Percentiles rank a stretch among this genome's conserved stretches.
These are phyloP conservation scores for Drosophila malerkotliana DNA, from an alignment of 1,140 invertebrate genomes.

Conservation along the genomic window DNA sequence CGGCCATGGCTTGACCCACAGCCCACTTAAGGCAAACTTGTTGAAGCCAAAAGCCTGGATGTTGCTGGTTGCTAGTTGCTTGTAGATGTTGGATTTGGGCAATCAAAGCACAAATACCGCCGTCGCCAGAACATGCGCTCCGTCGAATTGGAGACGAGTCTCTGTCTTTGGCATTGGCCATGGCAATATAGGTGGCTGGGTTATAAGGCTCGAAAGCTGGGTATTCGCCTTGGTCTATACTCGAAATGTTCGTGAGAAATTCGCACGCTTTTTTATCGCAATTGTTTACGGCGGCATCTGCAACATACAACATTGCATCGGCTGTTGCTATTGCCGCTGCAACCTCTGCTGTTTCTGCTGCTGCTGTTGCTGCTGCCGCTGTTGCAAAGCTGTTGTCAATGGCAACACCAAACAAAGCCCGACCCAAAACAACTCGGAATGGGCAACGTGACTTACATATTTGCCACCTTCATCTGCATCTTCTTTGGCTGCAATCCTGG, in stretches of 20 bases:
- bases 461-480: slow-evolving; percentile 73
- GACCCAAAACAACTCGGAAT: slow-evolving; percentile 49
- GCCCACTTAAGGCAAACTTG: slow-evolving; percentile 71
- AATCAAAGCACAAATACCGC: slow-evolving; percentile 79
- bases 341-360: slow-evolving; percentile 19
- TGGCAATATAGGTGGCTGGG: slow-evolving; percentile 59
- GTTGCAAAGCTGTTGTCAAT: slow-evolving; percentile 61
- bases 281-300: slow-evolving; percentile 81
- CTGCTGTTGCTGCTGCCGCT: slow-evolving; percentile 20
- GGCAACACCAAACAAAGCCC: slow-evolving; percentile 76
- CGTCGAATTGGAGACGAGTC: slow-evolving; percentile 50
- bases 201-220: slow-evolving; percentile 28
- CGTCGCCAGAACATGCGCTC: slow-evolving; percentile 66
- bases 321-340: slow-evolving; percentile 23
- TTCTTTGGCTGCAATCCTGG: slow-evolving; percentile 24
- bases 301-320: slow-evolving; percentile 56
- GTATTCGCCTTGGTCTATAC: slow-evolving; percentile 36
- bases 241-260: slow-evolving; percentile 78
- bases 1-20: slow-evolving; percentile 75
- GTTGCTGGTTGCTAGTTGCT: slow-evolving; percentile 15
- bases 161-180: slow-evolving; percentile 40
- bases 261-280: slow-evolving; percentile 82
- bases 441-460: slow-evolving; percentile 80
- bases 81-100: slow-evolving; percentile 67
- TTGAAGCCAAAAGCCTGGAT: slow-evolving; percentile 20